These are phyloP conservation scores for Acanthosepion pharaonis DNA, from an alignment of 2,888 invertebrate genomes.

Conservation along the genomic window DNA sequence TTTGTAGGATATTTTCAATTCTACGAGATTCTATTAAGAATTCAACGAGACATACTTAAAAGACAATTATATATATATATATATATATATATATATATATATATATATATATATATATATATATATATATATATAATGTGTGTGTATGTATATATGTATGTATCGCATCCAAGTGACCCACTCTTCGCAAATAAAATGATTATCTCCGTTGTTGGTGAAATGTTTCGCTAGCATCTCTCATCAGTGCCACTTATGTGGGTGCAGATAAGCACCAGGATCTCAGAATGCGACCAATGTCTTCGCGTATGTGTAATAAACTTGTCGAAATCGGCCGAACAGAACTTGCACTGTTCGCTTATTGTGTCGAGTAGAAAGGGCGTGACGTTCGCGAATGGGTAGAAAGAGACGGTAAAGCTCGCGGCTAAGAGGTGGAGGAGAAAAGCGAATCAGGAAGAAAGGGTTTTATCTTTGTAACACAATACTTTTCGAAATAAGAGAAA, in stretches of 20 bases:
- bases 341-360: neutral
- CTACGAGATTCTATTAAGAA: neutral
- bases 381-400: neutral
- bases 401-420: neutral
- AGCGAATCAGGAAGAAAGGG: too few relatives aligned
- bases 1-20: neutral
- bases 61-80: neutral
- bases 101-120: neutral
- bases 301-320: slow-evolving; percentile 3
- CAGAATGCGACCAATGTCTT: slow-evolving; percentile 33
- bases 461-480: neutral
- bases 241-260: slow-evolving; percentile 18
- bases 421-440: neutral
- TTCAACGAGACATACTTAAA: neutral
- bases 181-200: neutral
- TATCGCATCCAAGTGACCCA: neutral
- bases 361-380: slow-evolving; percentile 33
- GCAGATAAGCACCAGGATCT: neutral
- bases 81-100: neutral
- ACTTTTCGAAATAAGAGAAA: slow-evolving; percentile 17
- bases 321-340: slow-evolving; percentile 33
- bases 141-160: neutral
- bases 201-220: neutral
- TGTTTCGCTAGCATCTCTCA: neutral
- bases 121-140: neutral